These are phyloP conservation scores for Amblyopsis hoosieri DNA, from an alignment of 2,797 vertebrate species.

Conservation along the genomic window DNA sequence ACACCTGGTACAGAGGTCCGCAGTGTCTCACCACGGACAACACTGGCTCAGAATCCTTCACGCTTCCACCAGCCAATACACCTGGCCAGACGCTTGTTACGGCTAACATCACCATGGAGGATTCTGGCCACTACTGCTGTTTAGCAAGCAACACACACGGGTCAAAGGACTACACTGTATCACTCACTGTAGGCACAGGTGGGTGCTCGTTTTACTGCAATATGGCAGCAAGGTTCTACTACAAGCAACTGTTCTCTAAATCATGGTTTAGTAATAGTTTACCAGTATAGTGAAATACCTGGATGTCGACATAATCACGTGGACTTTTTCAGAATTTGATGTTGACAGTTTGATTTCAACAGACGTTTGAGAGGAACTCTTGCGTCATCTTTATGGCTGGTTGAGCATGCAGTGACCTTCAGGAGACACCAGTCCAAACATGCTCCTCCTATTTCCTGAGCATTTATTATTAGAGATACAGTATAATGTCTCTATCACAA, in stretches of 20 bases:
- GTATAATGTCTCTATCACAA: not conserved
- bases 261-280: too few species aligned
- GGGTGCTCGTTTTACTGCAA: not conserved
- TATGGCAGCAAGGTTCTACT: too few species aligned
- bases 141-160: conserved; percentile 61
- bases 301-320: too few species aligned
- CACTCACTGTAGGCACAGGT: conserved; percentile 28
- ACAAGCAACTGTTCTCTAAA: too few species aligned
- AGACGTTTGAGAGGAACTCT: not conserved
- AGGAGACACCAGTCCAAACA: not conserved
- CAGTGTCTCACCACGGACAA: conserved; percentile 47
- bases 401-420: conserved; percentile 1
- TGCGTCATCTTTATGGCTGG: not conserved
- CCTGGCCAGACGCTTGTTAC: conserved; percentile 24
- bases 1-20: conserved; percentile 57
- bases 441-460: not conserved
- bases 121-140: conserved; percentile 54
- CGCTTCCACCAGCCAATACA: not conserved
- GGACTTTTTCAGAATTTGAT: too few species aligned
- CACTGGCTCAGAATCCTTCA: not conserved
- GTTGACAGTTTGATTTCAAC: not conserved
- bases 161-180: conserved; percentile 31
- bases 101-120: conserved; percentile 18
- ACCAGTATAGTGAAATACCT: too few species aligned
- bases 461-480: not conserved